A percentile compares a stretch with the other conserved stretches of the same genome.
Evolutionary conservation across 2,888 invertebrate genomes (phyloP).

Genomic region (Acleris laterana): DNA sequence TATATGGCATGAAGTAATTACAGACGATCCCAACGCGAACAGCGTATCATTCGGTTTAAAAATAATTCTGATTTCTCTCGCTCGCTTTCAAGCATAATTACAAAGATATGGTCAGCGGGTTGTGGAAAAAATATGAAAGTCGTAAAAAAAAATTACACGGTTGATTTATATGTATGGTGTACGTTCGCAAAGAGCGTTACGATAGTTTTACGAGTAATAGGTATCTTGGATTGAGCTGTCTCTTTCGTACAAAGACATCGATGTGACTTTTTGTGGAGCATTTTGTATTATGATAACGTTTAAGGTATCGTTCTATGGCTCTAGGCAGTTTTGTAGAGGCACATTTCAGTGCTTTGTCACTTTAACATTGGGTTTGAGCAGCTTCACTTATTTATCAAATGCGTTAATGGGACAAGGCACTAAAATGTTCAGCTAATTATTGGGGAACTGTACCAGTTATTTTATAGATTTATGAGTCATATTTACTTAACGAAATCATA

Average conservation of each 20-base stretch:
- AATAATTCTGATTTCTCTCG: constrained; percentile 43
- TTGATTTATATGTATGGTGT: constrained; percentile 38
- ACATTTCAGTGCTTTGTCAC: too few relatives aligned
- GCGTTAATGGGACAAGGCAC: too few relatives aligned
- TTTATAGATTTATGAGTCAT: neutral
- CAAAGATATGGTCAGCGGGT: constrained; percentile 42
- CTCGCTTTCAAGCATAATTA: constrained; percentile 47
- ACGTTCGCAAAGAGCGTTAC: neutral
- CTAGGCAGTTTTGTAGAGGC: neutral
- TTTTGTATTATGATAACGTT: neutral
- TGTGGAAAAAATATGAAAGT: constrained; percentile 45
- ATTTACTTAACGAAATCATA: too few relatives aligned
- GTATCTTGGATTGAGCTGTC: neutral
- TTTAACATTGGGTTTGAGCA: too few relatives aligned
- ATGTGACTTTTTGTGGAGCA: neutral
- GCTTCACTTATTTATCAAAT: too few relatives aligned
- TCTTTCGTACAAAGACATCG: too few relatives aligned
- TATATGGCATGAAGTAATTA: constrained; percentile 18
- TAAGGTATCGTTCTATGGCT: too few relatives aligned
- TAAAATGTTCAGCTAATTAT: neutral
- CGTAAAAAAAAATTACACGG: constrained; percentile 42
- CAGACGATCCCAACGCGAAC: constrained; percentile 22
- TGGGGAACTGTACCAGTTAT: neutral
- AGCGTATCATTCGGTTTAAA: constrained; percentile 37
- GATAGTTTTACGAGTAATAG: neutral